A percentile compares a stretch with the other conserved stretches of the same genome.
phyloP scores from a whole-genome alignment of 2,797 vertebrate genomes.

The Heteromormyrus szaboi region DNA sequence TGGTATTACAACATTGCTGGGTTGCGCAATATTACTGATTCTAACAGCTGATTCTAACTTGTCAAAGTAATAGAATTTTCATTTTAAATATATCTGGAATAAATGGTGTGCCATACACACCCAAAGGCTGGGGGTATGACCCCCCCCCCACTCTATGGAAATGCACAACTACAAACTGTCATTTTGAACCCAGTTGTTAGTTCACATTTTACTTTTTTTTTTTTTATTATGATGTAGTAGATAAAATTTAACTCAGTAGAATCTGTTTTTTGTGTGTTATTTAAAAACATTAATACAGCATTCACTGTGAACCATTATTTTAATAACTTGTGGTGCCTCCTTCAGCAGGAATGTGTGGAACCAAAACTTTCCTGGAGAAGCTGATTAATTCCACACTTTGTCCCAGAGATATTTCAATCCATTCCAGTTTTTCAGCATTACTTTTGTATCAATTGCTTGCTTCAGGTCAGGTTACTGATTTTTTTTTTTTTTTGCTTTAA shows the following conservation, averaged over 20 bases:
- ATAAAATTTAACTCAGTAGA: neutral
- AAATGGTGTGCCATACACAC: neutral
- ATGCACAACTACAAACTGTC: neutral
- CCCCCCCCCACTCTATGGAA: neutral
- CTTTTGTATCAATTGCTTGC: neutral
- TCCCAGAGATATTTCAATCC: neutral
- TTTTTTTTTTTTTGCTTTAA: neutral
- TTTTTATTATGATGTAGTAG: neutral
- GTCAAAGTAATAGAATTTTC: neutral
- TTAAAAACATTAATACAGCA: neutral
- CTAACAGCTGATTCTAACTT: neutral
- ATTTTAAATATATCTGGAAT: neutral
- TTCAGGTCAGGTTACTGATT: neutral
- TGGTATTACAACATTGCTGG: neutral
- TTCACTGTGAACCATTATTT: neutral
- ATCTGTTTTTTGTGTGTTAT: neutral
- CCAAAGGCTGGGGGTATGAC: neutral
- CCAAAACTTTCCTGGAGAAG: neutral
- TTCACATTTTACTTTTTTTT: neutral
- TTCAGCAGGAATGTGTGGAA: neutral
- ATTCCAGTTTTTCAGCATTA: neutral
- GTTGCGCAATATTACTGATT: neutral
- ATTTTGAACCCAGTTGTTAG: neutral
- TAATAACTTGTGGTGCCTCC: neutral
- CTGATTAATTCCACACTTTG: neutral